A percentile compares a stretch with the other conserved stretches of the same genome.
Conservation (phyloP, 92 coral and sea anemone genomes). For the Desmophyllum pertusum region DNA sequence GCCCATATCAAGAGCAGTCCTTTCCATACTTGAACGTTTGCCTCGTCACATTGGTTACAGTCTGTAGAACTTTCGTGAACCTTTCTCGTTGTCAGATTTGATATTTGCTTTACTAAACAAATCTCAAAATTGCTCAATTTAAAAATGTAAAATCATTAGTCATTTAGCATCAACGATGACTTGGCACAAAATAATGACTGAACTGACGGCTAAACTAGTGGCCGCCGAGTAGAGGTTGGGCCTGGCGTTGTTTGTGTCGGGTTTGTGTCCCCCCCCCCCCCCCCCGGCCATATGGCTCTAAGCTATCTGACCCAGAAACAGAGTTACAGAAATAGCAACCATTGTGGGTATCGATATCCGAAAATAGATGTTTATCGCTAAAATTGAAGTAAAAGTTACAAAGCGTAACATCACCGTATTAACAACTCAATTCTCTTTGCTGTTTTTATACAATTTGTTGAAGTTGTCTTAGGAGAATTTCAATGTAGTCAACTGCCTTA, state of each 20-base stretch:
- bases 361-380: background rate
- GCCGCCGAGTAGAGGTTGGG: too few relatives aligned
- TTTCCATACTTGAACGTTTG: too few relatives aligned
- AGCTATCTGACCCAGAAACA: background rate
- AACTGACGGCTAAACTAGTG: too few relatives aligned
- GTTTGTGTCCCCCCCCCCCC: too few relatives aligned
- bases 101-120: background rate
- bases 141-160: too few relatives aligned
- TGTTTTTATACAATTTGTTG: background rate
- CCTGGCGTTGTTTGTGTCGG: too few relatives aligned
- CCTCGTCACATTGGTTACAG: too few relatives aligned
- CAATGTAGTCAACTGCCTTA: background rate
- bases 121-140: background rate
- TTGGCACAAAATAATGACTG: too few relatives aligned
- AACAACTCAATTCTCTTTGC: background rate
- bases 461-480: background rate
- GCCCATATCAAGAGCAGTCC: background rate
- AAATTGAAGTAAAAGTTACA: background rate
- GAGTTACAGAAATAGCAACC: background rate
- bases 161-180: too few relatives aligned
- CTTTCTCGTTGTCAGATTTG: background rate
- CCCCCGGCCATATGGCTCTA: background rate
- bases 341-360: slow-evolving; percentile 3
- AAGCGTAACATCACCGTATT: background rate
- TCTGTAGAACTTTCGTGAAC: too few relatives aligned